A percentile compares a stretch with the other conserved stretches of the same genome.
Conservation (phyloP, 2,113 vertebrate species). For the Rhea pennata region DNA sequence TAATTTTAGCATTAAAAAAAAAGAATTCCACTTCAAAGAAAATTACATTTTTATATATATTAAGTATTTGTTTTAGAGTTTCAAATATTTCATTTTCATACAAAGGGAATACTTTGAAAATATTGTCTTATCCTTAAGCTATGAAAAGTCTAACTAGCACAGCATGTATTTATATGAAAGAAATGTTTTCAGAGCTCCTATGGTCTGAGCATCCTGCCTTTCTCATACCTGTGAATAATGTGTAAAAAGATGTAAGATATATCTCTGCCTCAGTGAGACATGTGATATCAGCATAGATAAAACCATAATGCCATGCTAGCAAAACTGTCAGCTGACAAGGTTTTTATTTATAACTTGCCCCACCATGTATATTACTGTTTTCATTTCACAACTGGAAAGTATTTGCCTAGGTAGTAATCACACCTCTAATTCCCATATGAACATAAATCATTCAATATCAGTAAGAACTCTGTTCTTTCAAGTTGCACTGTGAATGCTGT, state of each 20-base stretch:
- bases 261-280: background rate
- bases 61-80: background rate
- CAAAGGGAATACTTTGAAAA: background rate
- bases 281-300: background rate
- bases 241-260: background rate
- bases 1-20: background rate
- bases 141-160: background rate
- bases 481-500: background rate
- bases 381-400: too few species aligned
- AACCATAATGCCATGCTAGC: background rate
- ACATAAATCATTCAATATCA: background rate
- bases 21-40: background rate
- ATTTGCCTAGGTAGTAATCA: too few species aligned
- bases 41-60: background rate
- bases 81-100: background rate
- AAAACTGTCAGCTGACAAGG: background rate
- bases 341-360: background rate
- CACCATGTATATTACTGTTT: too few species aligned
- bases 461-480: background rate
- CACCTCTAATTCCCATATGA: background rate
- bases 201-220: background rate
- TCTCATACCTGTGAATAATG: background rate
- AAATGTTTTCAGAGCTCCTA: background rate
- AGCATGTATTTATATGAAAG: background rate
- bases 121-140: too few species aligned